Evolutionary conservation across 2,888 invertebrate species (phyloP), one percentile per base, ranked within the genome.

Genomic region (Norana najaformis): DNA sequence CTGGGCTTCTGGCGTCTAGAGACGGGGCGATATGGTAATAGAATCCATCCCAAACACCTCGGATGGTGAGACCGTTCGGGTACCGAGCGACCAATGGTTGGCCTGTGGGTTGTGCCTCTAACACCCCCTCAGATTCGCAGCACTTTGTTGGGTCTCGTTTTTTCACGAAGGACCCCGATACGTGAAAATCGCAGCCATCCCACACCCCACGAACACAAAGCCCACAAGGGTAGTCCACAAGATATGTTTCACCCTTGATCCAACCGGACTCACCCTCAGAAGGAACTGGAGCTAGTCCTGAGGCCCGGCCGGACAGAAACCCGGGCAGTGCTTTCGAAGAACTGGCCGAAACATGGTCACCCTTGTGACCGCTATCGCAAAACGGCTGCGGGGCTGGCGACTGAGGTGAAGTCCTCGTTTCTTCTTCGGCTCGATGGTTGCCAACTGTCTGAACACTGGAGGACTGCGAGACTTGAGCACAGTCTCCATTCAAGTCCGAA

Each of bases 31-130:
- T 35, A 85, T 13, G 34, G 36, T 35, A 85, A 85, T 36, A 37
- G 85, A 36, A 35, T 85, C 85, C 85, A 23, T 85, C 85, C 85
- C 85, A 85, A 34, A 37, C 35, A 85, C 85, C 85, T 37, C 85
- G 36, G 36, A 85, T 16, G 37, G 36, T 36, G 85, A 85, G 85
- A 20, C 85, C 85, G 37, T 85, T 85, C 13, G 85, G 85, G 85
- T 85, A 85, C n/a, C 85, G 35, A 36, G 35, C 85, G 85, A 37
- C 85, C 36, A 35, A 36, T 16, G 85, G 37, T 36, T 85, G 35
- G 35, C 85, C 85, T 8, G 36, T 11, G 37, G 11, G 14, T 8
- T 23, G 35, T 36, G 35, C 85, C 35, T 69, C 69, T 69, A 69
- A 85, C 36, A 3, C 85, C 85, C 36, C 85, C 85, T 20, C 36